These are phyloP conservation scores for Mythimna vitellina DNA, from an alignment of 2,888 invertebrate species.

Conservation along the genomic window DNA sequence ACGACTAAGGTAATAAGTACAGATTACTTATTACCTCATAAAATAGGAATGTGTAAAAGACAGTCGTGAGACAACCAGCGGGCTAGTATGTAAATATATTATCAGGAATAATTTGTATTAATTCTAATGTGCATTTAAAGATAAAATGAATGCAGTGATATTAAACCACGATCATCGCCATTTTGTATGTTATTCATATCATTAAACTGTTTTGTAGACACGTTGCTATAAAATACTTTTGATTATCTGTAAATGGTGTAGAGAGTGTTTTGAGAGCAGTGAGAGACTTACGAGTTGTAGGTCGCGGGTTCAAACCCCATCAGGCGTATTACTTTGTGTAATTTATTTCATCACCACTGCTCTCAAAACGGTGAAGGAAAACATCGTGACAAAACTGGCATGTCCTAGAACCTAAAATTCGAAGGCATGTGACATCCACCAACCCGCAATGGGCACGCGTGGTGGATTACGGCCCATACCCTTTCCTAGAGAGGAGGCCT, in stretches of 20 bases:
- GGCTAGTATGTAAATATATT: constrained; percentile 45
- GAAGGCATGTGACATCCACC: too few species aligned
- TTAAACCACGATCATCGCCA: constrained; percentile 20
- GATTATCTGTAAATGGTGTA: constrained; percentile 11
- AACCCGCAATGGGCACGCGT: too few species aligned
- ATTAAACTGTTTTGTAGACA: constrained; percentile 40
- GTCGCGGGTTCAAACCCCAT: too few species aligned
- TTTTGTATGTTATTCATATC: constrained; percentile 29
- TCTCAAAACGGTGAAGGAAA: too few species aligned
- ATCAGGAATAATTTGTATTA: constrained; percentile 41
- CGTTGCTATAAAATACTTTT: constrained; percentile 35
- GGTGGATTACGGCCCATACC: too few species aligned
- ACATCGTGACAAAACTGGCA: too few species aligned
- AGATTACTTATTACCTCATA: constrained; percentile 24
- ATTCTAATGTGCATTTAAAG: constrained; percentile 46
- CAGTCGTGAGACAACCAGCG: constrained; percentile 4
- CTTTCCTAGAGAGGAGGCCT: too few species aligned
- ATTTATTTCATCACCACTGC: too few species aligned
- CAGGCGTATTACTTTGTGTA: too few species aligned
- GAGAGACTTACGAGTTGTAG: too few species aligned
- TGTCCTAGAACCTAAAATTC: too few species aligned
- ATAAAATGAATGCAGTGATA: constrained; percentile 35
- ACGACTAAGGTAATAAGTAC: constrained; percentile 1
- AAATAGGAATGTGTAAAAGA: constrained; percentile 29
- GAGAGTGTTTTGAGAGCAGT: too few species aligned